These are phyloP conservation scores for Mastigias papua DNA, from an alignment of 30 jellyfish, hydroid and myxozoan genomes.

Conservation along the genomic window DNA sequence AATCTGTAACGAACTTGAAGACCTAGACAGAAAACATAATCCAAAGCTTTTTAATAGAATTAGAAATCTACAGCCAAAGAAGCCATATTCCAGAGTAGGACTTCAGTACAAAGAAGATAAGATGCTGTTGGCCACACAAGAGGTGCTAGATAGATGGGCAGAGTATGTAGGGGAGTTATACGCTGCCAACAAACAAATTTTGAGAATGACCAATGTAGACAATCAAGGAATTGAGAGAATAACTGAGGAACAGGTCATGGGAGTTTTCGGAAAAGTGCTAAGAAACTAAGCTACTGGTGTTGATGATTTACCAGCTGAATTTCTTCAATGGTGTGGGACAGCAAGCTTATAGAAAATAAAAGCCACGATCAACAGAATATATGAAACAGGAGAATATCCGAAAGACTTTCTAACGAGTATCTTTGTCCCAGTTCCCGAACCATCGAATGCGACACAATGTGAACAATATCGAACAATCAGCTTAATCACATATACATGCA, in stretches of 20 bases:
- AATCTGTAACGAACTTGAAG: neutral
- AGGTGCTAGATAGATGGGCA: neutral
- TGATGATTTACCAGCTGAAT: constrained; percentile 51
- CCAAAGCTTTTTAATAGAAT: neutral
- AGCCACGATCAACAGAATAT: constrained; percentile 19
- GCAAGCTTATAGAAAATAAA: neutral
- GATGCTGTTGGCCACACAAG: neutral
- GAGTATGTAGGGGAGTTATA: neutral
- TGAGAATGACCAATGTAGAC: neutral
- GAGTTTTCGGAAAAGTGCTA: constrained; percentile 2
- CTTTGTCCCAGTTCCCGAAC: constrained; percentile 27
- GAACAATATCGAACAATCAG: constrained; percentile 35
- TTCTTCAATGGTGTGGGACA: constrained; percentile 15
- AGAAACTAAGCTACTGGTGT: constrained; percentile 26
- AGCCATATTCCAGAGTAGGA: neutral
- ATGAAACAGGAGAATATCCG: constrained; percentile 54
- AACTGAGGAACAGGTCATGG: constrained; percentile 2
- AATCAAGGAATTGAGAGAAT: neutral
- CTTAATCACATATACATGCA: constrained; percentile 33
- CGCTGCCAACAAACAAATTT: neutral
- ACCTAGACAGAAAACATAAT: neutral
- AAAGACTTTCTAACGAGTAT: neutral
- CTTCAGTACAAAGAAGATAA: neutral
- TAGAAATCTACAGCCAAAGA: neutral
- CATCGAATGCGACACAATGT: constrained; percentile 23